Conservation (phyloP, 2,888 invertebrate genomes). For the Galerucella nymphaeae region DNA sequence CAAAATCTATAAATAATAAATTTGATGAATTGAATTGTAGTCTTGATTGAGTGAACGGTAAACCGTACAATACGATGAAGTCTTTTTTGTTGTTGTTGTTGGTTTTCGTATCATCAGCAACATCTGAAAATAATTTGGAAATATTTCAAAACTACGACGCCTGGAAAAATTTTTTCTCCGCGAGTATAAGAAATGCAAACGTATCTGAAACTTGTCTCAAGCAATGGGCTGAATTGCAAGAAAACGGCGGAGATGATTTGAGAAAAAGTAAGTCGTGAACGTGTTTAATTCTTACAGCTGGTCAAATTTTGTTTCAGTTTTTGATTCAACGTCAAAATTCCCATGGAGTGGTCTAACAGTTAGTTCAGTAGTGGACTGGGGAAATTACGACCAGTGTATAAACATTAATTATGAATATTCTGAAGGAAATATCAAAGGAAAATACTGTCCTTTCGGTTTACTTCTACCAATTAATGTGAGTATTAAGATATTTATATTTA, state of each 20-base stretch:
- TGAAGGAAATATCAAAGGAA: conserved; percentile 44
- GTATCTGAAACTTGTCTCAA: neutral
- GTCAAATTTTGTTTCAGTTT: conserved; percentile 44
- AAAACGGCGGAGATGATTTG: neutral
- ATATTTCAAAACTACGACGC: neutral
- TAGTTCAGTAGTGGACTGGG: conserved; percentile 43
- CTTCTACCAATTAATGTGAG: conserved; percentile 32
- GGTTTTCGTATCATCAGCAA: neutral
- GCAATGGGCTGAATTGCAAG: neutral
- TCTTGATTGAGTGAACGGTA: neutral
- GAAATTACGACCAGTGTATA: conserved; percentile 53
- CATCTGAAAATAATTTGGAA: neutral
- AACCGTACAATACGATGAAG: conserved; percentile 7
- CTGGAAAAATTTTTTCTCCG: neutral
- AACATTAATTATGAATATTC: conserved; percentile 38
- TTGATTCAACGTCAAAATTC: conserved; percentile 49
- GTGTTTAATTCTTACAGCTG: neutral
- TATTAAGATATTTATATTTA: no score
- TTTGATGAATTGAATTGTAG: neutral
- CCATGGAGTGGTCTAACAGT: conserved; percentile 44
- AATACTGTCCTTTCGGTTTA: conserved; percentile 45
- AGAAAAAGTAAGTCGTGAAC: neutral
- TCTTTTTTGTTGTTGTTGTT: neutral
- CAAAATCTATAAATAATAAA: conserved; percentile 1
- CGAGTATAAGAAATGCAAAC: neutral